Evolutionary conservation across 2,113 vertebrate species (phyloP).

Genomic region (Garra rufa): DNA sequence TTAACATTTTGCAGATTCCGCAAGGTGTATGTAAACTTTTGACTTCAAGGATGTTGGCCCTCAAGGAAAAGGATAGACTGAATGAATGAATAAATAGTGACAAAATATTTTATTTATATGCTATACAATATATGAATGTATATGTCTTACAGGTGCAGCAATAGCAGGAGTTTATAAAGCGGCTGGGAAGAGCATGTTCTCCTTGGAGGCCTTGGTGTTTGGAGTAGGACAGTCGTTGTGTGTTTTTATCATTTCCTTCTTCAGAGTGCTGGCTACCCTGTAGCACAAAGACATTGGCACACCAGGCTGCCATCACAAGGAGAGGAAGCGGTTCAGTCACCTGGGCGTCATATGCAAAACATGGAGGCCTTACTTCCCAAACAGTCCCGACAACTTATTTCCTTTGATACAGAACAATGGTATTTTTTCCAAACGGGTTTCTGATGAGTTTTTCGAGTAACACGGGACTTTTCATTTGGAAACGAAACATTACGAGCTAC

Average conservation of each 20-base stretch:
- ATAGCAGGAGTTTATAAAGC: conserved; percentile 96
- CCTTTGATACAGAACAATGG: conserved; percentile 8
- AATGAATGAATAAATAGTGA: not conserved
- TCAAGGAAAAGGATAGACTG: not conserved
- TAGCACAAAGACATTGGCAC: conserved; percentile 70
- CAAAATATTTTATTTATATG: not conserved
- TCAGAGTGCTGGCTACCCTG: conserved; percentile 91
- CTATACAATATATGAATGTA: not conserved
- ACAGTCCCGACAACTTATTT: conserved; percentile 12
- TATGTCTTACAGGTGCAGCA: conserved; percentile 83
- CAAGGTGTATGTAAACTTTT: too few species aligned
- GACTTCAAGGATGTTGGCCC: not conserved
- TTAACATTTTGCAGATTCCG: too few species aligned
- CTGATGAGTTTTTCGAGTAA: not conserved
- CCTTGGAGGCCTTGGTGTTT: conserved; percentile 88
- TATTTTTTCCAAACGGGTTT: conserved; percentile 2
- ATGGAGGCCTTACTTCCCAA: conserved; percentile 61
- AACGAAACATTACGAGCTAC: not conserved
- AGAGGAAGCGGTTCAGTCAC: conserved; percentile 19
- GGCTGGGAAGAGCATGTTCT: conserved; percentile 93
- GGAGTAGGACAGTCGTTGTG: conserved; percentile 94
- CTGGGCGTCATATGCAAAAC: conserved; percentile 61
- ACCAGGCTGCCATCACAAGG: conserved; percentile 13
- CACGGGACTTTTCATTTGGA: not conserved
- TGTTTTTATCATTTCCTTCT: conserved; percentile 89